A percentile compares a stretch with the other conserved stretches of the same genome.
Conservation (phyloP, 2,797 vertebrate species). For the Nannoperca obscura region DNA sequence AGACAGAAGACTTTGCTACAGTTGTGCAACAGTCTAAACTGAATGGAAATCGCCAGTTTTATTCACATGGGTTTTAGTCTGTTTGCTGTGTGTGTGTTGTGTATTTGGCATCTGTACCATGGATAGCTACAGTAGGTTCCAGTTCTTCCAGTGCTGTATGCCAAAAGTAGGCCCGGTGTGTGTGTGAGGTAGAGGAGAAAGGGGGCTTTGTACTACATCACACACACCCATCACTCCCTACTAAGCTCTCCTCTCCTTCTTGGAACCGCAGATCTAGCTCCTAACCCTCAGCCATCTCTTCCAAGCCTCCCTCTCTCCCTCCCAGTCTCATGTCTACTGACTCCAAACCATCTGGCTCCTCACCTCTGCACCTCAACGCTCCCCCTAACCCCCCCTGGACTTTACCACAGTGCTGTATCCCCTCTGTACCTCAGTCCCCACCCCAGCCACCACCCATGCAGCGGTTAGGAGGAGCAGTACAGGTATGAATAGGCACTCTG, state of each 20-base stretch:
- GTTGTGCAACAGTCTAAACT: not conserved
- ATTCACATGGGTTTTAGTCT: slow-evolving; percentile 33
- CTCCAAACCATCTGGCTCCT: slow-evolving; percentile 50
- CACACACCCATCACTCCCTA: slow-evolving; percentile 52
- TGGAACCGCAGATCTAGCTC: slow-evolving; percentile 45
- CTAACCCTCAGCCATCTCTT: slow-evolving; percentile 28
- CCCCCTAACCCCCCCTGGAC: slow-evolving; percentile 14
- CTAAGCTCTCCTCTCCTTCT: slow-evolving; percentile 38
- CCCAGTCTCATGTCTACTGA: slow-evolving; percentile 33
- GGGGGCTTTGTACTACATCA: slow-evolving; percentile 79
- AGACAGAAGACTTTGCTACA: slow-evolving; percentile 12
- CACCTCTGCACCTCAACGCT: slow-evolving; percentile 30
- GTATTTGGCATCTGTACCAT: slow-evolving; percentile 48
- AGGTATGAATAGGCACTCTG: slow-evolving; percentile 83
- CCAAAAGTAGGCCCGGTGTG: slow-evolving; percentile 55
- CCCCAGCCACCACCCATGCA: slow-evolving; percentile 59
- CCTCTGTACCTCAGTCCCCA: slow-evolving; percentile 30
- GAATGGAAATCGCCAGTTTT: slow-evolving; percentile 16
- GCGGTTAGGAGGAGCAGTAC: slow-evolving; percentile 64
- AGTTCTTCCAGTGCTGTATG: slow-evolving; percentile 59
- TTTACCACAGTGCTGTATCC: slow-evolving; percentile 17
- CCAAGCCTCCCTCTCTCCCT: slow-evolving; percentile 24
- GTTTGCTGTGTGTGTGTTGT: slow-evolving; percentile 46
- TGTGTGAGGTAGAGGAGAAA: slow-evolving; percentile 72
- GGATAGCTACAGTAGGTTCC: slow-evolving; percentile 48